A percentile compares a stretch with the other conserved stretches of the same genome.
Conservation (phyloP, 2,888 invertebrate genomes). For the Lasioglossum calceatum region DNA sequence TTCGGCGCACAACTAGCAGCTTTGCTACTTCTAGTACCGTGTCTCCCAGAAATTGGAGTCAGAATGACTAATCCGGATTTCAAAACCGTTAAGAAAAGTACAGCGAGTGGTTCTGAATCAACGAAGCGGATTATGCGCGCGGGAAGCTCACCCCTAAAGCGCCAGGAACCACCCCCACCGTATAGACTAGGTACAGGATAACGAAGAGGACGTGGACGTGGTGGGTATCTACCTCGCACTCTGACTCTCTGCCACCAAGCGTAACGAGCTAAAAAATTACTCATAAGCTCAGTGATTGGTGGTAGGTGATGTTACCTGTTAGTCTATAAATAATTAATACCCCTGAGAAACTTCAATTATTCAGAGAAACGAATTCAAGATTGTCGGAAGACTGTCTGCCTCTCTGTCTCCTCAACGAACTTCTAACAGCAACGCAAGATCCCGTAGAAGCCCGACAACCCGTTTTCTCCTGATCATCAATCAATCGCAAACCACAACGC, state of each 20-base stretch:
- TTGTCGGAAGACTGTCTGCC: not conserved
- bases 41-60: not conserved
- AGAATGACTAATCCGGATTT: not conserved
- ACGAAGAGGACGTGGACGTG: constrained; percentile 76
- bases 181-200: constrained; percentile 76
- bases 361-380: not conserved
- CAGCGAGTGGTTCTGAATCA: constrained; percentile 62
- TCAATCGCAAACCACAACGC: not conserved
- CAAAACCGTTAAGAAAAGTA: not conserved
- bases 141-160: constrained; percentile 80
- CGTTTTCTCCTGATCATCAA: not conserved
- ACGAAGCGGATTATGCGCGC: constrained; percentile 69
- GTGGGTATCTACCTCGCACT: constrained; percentile 73
- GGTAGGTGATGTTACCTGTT: not conserved
- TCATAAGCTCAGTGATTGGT: constrained; percentile 47
- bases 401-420: not conserved
- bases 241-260: constrained; percentile 80
- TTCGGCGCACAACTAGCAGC: not conserved
- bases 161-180: constrained; percentile 79
- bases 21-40: not conserved
- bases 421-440: not conserved
- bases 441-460: not conserved
- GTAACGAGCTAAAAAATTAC: constrained; percentile 82
- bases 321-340: constrained; percentile 1
- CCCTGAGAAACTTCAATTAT: not conserved